phyloP scores from a whole-genome alignment of 2,113 vertebrate genomes.

The Datnioides undecimradiatus region DNA sequence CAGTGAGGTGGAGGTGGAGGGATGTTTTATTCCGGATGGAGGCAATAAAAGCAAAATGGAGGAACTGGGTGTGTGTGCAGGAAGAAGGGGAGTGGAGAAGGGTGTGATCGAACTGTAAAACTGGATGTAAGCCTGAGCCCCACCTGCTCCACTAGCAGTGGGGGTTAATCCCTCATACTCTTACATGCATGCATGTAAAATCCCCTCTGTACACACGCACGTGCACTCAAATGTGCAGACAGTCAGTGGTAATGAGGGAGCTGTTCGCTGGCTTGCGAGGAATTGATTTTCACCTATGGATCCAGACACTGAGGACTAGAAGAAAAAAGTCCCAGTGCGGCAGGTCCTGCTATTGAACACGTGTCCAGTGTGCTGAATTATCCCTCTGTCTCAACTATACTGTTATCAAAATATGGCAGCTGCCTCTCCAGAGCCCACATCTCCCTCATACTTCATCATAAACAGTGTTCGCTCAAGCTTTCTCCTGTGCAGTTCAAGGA shows the following conservation, averaged over 20 bases:
- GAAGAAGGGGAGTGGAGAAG: neutral
- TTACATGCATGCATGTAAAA: constrained; percentile 10
- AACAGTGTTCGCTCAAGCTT: neutral
- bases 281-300: constrained; percentile 54
- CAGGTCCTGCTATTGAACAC: constrained; percentile 15
- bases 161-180: constrained; percentile 31
- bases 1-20: neutral
- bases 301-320: constrained; percentile 20
- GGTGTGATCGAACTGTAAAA: constrained; percentile 12
- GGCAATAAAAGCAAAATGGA: constrained; percentile 11
- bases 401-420: neutral
- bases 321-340: neutral
- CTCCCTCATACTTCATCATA: neutral
- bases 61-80: neutral
- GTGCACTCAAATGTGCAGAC: neutral
- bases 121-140: constrained; percentile 3
- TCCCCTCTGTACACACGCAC: neutral
- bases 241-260: constrained; percentile 15
- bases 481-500: neutral
- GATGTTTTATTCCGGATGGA: neutral
- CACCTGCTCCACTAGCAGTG: constrained; percentile 32
- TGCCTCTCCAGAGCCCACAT: neutral
- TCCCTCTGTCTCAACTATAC: neutral
- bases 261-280: constrained; percentile 22
- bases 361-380: constrained; percentile 5